Base-by-base conservation (phyloP, 1,140 invertebrate species). In the Pectinophora gossypiella region DNA sequence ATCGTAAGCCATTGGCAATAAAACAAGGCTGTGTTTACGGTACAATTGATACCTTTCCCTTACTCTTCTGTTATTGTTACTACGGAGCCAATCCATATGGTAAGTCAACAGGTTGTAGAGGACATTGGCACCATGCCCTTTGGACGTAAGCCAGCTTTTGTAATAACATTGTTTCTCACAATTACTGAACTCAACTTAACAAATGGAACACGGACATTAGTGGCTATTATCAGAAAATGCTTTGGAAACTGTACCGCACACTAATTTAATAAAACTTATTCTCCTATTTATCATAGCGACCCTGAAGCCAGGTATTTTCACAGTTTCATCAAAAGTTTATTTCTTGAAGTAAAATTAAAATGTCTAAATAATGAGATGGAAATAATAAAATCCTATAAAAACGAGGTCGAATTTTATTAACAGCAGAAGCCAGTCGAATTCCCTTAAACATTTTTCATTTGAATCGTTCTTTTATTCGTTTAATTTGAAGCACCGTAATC, bases 31-130 rank as follows among this genome's bases (percentile, higher is more conserved):
- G 7, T 7, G 7, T 40, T 40, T 40, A 15, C n/a, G 36, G 36
- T 7, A 6, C 36, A 13, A 3, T 38, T 13, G 16, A 15, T 40
- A 16, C 10, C 12, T 38, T n/a, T n/a, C n/a, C n/a, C n/a, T n/a
- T n/a, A n/a, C 32, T 43, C 38, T 13, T 15, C 32, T 54, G 15
- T 27, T 12, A 13, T 54, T 36, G n/a, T 16, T 44, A 22, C 16
- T 40, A 40, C 15, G 10, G n/a, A 10, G 16, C 10, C 42, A 55
- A 32, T 52, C 15, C 48, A 38, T 48, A 36, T 61, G 56, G 48
- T 45, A 48, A 70, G 19, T 73, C 81, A 85, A 85, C 81, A 85
- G 74, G 81, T 85, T 48, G 51, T 12, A 19, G 16, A 53, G 61
- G 62, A 61, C 47, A 68, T 76, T 83, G 79, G 77, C 77, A 64